phyloP scores from a whole-genome alignment of 2,888 invertebrate genomes.

The Clivina fossor region DNA sequence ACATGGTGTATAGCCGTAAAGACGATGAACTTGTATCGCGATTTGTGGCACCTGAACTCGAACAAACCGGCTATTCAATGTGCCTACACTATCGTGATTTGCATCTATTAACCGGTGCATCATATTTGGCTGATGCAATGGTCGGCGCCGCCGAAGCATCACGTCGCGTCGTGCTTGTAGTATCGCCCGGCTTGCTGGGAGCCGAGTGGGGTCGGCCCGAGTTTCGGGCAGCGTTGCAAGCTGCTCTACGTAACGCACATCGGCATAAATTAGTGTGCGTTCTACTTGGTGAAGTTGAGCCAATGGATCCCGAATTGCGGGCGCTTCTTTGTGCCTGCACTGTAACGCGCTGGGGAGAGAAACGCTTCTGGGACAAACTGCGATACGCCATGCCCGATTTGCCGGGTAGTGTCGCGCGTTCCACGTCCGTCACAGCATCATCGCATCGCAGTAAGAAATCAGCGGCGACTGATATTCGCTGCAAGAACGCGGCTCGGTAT shows the following conservation, averaged over 20 bases:
- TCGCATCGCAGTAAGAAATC: conserved; percentile 45
- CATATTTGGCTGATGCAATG: conserved; percentile 63
- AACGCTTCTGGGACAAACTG: conserved; percentile 84
- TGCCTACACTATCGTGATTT: conserved; percentile 70
- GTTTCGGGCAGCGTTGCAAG: conserved; percentile 77
- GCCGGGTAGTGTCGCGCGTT: conserved; percentile 59
- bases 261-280: conserved; percentile 64
- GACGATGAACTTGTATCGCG: conserved; percentile 73
- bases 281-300: conserved; percentile 68
- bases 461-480: conserved; percentile 57
- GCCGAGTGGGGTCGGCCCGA: conserved; percentile 84
- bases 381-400: conserved; percentile 77
- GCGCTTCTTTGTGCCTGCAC: conserved; percentile 71
- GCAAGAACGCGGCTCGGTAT: conserved; percentile 64
- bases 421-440: conserved; percentile 55
- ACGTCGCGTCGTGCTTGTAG: conserved; percentile 74
- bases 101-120: conserved; percentile 62
- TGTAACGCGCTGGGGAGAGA: conserved; percentile 73
- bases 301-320: conserved; percentile 75
- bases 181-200: conserved; percentile 78
- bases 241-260: conserved; percentile 70
- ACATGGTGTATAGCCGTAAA: conserved; percentile 81
- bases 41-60: conserved; percentile 72
- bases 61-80: conserved; percentile 68
- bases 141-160: conserved; percentile 65